Percentiles rank a stretch among this genome's conserved stretches.
These are phyloP conservation scores for Synergus laeviventris DNA, from an alignment of 2,888 invertebrate species.

Conservation along the genomic window DNA sequence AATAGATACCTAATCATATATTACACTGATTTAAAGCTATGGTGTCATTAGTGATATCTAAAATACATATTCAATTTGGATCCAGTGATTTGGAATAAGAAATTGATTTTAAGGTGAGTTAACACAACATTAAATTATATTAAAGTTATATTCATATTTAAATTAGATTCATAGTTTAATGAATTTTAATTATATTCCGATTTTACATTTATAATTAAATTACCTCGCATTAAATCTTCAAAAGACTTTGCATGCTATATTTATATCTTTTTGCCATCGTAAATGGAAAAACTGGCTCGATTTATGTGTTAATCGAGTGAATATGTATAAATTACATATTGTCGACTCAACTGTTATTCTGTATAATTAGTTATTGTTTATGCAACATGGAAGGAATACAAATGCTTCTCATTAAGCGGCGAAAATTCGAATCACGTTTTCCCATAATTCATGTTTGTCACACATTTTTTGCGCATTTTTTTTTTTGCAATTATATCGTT, in stretches of 20 bases:
- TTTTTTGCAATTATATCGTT: conserved; percentile 5
- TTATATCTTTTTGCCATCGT: not conserved
- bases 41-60: conserved; percentile 26
- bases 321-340: conserved; percentile 29
- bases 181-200: no score
- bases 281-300: not conserved
- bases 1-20: not conserved
- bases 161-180: not conserved
- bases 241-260: not conserved
- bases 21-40: not conserved
- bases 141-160: not conserved
- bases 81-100: not conserved
- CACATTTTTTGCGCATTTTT: conserved; percentile 7
- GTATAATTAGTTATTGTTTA: conserved; percentile 33
- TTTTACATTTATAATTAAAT: not conserved
- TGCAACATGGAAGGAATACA: conserved; percentile 11
- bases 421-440: conserved; percentile 25
- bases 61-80: conserved; percentile 18
- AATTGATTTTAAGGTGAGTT: not conserved
- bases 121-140: not conserved
- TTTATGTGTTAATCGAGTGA: conserved; percentile 25
- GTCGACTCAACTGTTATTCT: conserved; percentile 15
- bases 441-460: conserved; percentile 22
- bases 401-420: conserved; percentile 11
- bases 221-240: not conserved